Evolutionary conservation across 2,888 invertebrate genomes (phyloP), one percentile per base, ranked within the genome.

Genomic region (Drosophila antonietae): DNA sequence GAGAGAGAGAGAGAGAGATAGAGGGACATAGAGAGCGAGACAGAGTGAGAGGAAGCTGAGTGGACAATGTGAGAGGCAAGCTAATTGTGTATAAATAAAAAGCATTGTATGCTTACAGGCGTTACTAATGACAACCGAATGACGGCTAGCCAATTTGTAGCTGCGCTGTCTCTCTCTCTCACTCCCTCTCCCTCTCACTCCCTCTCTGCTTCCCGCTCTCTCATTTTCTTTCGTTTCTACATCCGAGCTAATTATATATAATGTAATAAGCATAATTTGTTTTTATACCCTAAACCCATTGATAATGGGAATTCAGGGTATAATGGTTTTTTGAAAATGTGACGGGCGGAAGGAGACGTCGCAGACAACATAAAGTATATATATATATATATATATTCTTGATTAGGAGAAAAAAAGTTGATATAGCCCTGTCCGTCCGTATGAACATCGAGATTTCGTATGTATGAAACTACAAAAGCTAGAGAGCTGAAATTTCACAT

Each of bases 211-310:
- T 7, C 59, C 47, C 18, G 3, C n/a, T 18, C 62, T 52, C 14
- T 6, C 12, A n/a, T 8, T 41, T n/a, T 28, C 28, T 15, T 6
- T 18, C 12, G 14, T 31, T 14, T 1, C 10, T 7, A 7, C 43
- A 53, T 55, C n/a, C 37, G 44, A 37, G 51, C 47, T 83, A 87
- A 87, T 87, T 84, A 68, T 73, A 75, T 23, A 72, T 77, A 81
- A 84, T 83, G 80, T 70, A 81, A 80, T 78, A 80, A 71, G 59
- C 66, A 66, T 69, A 72, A 31, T 61, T 68, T 49, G 7, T 39
- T 65, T 68, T 15, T 15, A 20, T 20, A 20, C 20, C 20, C 20
- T 15, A 2, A 2, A 20, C 20, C 20, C 20, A 20, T 20, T 20
- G 20, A 20, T 20, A 20, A 20, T 20, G 20, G 2, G 20, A 20